Evolutionary conservation across 2,888 invertebrate species (phyloP), one percentile per base, ranked within the genome.

Genomic region (Plagodis dolabraria): DNA sequence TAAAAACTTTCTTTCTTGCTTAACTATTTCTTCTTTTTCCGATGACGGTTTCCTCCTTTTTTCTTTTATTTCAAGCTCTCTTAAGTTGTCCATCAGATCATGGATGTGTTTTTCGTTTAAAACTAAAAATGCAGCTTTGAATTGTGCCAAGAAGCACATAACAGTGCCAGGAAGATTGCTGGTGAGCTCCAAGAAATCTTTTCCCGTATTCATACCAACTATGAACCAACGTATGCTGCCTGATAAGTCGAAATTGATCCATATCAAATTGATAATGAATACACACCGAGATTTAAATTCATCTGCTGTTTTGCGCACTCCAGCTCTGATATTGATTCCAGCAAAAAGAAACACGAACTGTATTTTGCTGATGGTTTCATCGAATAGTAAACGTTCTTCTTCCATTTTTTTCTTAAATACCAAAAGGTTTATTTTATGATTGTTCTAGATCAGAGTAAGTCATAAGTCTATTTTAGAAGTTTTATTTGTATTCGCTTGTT

Each of bases 121-220:
- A 0, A 80, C 51, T 5, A 83, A 35, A 8, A 64, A 70, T 0
- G 75, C 33, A 0, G 69, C 68, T 57, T 85, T 85, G 0, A 74
- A 33, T 36, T 68, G 69, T 0, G 68, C 68, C 5, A 84, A 58
- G 0, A 67, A 62, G 40, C 71, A 74, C 0, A 78, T 43, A 0
- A 65, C 66, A 0, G 84, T 65, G 45, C 86, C 85, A 0, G 87
- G 87, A 0, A 80, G 74, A 0, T 70, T 68, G 45, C 75, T 80
- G 0, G 84, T 83, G 0, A 86, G 47, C 33, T 73, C 71, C 0
- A 71, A 69, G 5, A 86, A 79, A 6, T 69, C 76, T 55, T 76
- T 75, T 0, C 79, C 80, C 0, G 64, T 67, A 0, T 33, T 12
- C 0, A 81, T 65, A 0, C 79, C 81, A 7, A 69, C 59, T 45